Evolutionary conservation across 2,797 vertebrate species (phyloP), one percentile per base, ranked within the genome.

Genomic region (Myotis daubentonii): DNA sequence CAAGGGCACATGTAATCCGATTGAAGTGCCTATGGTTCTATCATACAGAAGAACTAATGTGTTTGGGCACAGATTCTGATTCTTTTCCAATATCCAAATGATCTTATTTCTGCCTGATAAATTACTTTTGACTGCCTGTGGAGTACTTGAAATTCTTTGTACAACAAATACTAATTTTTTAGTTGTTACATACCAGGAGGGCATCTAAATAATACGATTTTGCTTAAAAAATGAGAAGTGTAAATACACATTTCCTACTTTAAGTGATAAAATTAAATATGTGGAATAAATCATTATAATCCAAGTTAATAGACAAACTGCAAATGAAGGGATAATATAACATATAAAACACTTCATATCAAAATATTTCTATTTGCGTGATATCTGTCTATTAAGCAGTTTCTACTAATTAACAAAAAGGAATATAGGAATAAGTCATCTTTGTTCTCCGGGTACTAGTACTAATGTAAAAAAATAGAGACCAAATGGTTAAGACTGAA

Each of bases 1-100:
- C 89, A 96, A 95, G 57, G 70, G 25, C 30, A 68, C 38, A 8
- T 95, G 84, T 90, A 87, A 95, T 93, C 81, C 82, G 88, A 28
- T 92, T 93, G 83, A 95, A 84, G 70, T 95, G 55, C n/a, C 38
- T 62, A 62, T 38, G 44, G 36, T 62, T 87, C 60, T 78, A 62
- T 68, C 74, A 87, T 17, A 90, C 10, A 85, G n/a, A 85, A 93
- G 41, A 92, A 83, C 41, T 71, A 95, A 79, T 87, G 55, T 82
- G 19, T 60, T 66, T 74, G 57, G 78, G 72, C 87, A 25, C 57
- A 90, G 55, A 92, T 90, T 94, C 70, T 95, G 85, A 74, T 92
- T 88, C 74, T 94, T 41, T 91, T 93, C 68, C 84, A 95, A 1
- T 62, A 88, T 49, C 13, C 28, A 80, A 71, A 96, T 87, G 74